These are phyloP conservation scores for Aurelia sp. DNA, from an alignment of 30 jellyfish, hydroid and myxozoan genomes.

Conservation along the genomic window DNA sequence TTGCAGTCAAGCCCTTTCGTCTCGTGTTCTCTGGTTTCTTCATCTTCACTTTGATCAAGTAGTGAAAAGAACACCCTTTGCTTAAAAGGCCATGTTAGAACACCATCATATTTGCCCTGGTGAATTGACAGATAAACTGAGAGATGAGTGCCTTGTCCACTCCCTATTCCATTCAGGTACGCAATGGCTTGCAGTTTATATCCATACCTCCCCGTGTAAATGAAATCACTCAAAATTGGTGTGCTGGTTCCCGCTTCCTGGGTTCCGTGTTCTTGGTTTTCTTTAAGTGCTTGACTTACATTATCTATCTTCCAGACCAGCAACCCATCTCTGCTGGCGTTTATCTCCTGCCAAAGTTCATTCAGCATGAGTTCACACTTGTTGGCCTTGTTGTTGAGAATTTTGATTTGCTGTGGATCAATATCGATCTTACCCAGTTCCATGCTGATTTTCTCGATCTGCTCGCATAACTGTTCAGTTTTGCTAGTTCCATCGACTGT, in stretches of 20 bases:
- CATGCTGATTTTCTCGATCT: no score
- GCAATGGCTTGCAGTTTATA: conserved; percentile 57
- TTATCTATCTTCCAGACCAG: conserved; percentile 50
- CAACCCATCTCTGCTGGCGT: conserved; percentile 34
- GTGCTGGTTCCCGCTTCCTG: no score
- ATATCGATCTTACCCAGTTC: no score
- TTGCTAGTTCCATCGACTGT: no score
- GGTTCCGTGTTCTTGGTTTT: no score
- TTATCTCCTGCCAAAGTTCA: neutral
- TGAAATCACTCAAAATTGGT: conserved; percentile 12
- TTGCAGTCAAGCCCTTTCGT: conserved; percentile 42
- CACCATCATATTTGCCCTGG: conserved; percentile 52
- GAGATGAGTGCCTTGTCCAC: conserved; percentile 58
- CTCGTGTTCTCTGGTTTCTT: neutral
- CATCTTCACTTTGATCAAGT: conserved; percentile 8
- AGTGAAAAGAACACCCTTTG: conserved; percentile 27
- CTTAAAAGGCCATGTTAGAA: conserved; percentile 59
- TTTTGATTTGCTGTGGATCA: no score
- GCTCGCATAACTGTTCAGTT: no score
- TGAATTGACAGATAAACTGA: conserved; percentile 50
- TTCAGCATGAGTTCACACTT: conserved; percentile 18
- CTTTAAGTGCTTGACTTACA: conserved; percentile 1
- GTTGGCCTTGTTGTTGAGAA: neutral
- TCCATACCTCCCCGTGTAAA: conserved; percentile 64
- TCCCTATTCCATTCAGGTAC: conserved; percentile 53